Base-by-base conservation (phyloP, 2,113 vertebrate genomes). In the Pseudorhombus dupliciocellatus region DNA sequence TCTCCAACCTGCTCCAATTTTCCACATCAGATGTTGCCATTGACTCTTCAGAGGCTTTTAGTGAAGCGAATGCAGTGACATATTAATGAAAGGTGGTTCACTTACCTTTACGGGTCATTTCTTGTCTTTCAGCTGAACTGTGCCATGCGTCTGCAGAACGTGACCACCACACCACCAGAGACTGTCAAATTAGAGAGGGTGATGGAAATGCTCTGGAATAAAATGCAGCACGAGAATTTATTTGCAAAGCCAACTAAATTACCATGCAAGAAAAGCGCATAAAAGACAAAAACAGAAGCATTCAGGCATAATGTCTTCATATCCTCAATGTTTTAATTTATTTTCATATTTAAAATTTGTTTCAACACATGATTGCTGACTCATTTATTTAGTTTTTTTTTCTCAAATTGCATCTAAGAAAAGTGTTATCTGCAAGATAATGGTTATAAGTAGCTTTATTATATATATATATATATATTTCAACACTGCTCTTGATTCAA, bases 381-480 rank as follows among this genome's bases (percentile, higher is more conserved):
- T 24, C 4, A 52, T 14, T 14, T 24, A 50, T 9, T 50, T 10
- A 11, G 9, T 22, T 53, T 30, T 18, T 57, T 31, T 18, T 4
- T 31, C 4, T 31, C 7, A 24, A 53, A 14, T 53, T 25, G 20
- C 1, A 12, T 16, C 16, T 5, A 44, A 7, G 16, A 5, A 16
- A 16, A 3, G 68, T 77, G 14, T 31, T 15, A 53, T 44, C 59
- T 46, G 16, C 14, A 7, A 18, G 16, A 18, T 18, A 46, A 46
- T 16, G 16, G 42, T 18, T 7, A 46, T 46, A n/a, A n/a, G n/a
- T n/a, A n/a, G n/a, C n/a, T n/a, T n/a, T n/a, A n/a, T n/a, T n/a
- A 22, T 28, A 15, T 50, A 50, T 21, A 8, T 7, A 37, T 72
- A 70, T 88, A 77, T 86, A 73, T 82, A 70, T 78, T 84, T 40